Evolutionary conservation across 2,113 vertebrate genomes (phyloP).

Genomic region (Lasiurus cinereus): DNA sequence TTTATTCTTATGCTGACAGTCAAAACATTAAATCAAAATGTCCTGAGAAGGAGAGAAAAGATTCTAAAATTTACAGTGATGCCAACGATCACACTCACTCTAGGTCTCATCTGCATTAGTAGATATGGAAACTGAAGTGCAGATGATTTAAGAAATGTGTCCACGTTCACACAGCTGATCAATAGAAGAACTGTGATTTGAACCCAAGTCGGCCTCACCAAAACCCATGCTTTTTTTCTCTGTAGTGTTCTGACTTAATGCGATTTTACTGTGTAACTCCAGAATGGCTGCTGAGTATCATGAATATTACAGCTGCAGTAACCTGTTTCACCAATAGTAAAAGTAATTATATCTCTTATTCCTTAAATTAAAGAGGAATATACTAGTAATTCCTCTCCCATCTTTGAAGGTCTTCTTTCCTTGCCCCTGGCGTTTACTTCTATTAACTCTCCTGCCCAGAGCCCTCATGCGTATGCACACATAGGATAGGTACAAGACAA

Average conservation of each 20-base stretch:
- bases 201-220: neutral
- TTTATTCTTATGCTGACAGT: neutral
- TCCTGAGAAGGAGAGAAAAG: neutral
- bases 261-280: neutral
- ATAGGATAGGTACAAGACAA: accelerated
- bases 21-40: neutral
- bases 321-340: neutral
- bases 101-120: neutral
- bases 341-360: neutral
- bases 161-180: neutral
- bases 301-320: neutral
- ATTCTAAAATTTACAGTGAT: neutral
- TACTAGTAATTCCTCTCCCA: neutral
- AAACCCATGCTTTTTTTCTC: neutral
- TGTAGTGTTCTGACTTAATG: neutral
- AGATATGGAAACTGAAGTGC: neutral
- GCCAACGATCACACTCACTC: neutral
- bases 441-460: too few relatives aligned
- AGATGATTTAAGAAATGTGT: neutral
- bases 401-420: neutral
- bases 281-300: too few relatives aligned
- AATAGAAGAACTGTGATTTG: neutral
- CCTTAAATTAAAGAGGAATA: neutral
- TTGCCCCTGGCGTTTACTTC: neutral
- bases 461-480: neutral